Conservation (phyloP, 2,888 invertebrate genomes). For the Uloborus plumipes region DNA sequence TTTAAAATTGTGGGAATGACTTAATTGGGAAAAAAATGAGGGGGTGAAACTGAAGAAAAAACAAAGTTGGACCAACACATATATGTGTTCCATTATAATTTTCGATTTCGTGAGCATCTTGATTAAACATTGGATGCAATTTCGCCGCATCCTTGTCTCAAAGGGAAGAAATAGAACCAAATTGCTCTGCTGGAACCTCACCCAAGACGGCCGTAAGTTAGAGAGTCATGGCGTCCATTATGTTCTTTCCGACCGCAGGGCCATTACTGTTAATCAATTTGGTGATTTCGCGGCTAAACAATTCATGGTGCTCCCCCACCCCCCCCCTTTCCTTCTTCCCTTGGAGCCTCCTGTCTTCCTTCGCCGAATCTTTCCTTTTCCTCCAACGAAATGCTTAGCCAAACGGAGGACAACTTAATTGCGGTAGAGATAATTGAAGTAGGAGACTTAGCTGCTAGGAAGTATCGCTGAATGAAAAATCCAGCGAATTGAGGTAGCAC, state of each 20-base stretch:
- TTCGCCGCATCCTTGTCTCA: too few species aligned
- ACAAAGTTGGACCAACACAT: too few species aligned
- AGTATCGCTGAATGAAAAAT: too few species aligned
- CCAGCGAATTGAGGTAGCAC: too few species aligned
- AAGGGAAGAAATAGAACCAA: too few species aligned
- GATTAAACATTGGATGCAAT: too few species aligned
- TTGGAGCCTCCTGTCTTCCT: slow-evolving; percentile 7
- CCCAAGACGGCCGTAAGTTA: slow-evolving; percentile 23
- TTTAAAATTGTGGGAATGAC: too few species aligned
- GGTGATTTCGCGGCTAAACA: slow-evolving; percentile 58
- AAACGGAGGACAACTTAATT: slow-evolving; percentile 32
- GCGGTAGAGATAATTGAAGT: slow-evolving; percentile 45
- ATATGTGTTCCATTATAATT: too few species aligned
- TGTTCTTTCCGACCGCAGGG: slow-evolving; percentile 57
- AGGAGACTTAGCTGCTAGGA: not conserved
- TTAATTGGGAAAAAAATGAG: too few species aligned
- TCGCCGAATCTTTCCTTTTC: not conserved
- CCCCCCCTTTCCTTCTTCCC: not conserved
- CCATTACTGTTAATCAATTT: slow-evolving; percentile 63
- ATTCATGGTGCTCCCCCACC: slow-evolving; percentile 22
- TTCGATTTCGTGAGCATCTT: too few species aligned
- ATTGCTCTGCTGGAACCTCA: too few species aligned
- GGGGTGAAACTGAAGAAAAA: too few species aligned
- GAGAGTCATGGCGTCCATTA: slow-evolving; percentile 35
- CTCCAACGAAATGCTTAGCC: slow-evolving; percentile 3